Base-by-base conservation (phyloP, 2,888 invertebrate genomes). In the Cinara cedri region DNA sequence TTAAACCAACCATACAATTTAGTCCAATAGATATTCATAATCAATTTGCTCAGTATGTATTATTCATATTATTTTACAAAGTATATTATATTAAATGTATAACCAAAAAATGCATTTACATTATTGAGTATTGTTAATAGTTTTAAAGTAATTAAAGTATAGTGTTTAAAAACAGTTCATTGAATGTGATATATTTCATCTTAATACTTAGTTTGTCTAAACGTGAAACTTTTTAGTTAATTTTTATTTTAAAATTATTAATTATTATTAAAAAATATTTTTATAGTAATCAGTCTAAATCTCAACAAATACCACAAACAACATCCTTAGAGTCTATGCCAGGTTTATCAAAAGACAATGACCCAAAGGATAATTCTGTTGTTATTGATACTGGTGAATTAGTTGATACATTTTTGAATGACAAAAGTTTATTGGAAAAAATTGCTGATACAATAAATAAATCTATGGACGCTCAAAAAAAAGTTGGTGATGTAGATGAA, bases 381-480 rank as follows among this genome's bases (percentile, higher is more conserved):
- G 24, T 70, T 42, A 42, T 78, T 78, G 78, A 78, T 60, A 78
- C 78, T 62, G 70, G 78, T 78, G 78, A 78, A 78, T 70, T 78
- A 78, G 60, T 70, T 0, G 78, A 78, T 42, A 78, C 71, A 51
- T 63, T 72, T 72, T 65, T 80, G 6, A 71, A 63, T 55, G 80
- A 80, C 10, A 21, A 80, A 63, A 80, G 46, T 55, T 62, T 80
- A 10, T 65, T 72, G 34, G 80, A 80, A 72, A 80, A 80, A 72
- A 34, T 80, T 72, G 80, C 80, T 13, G 63, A 80, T 46, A 55
- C 42, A 21, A 80, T 80, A 19, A 80, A 80, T 57, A 80, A 80
- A 72, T 71, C 72, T 26, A 21, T 80, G n/a, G 62, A 65, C 1
- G 42, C 42, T 65, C 72, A 71, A 55, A 65, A n/a, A 49, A 63